Evolutionary conservation across 2,888 invertebrate species (phyloP).

Genomic region (Philopedon plagiatum): DNA sequence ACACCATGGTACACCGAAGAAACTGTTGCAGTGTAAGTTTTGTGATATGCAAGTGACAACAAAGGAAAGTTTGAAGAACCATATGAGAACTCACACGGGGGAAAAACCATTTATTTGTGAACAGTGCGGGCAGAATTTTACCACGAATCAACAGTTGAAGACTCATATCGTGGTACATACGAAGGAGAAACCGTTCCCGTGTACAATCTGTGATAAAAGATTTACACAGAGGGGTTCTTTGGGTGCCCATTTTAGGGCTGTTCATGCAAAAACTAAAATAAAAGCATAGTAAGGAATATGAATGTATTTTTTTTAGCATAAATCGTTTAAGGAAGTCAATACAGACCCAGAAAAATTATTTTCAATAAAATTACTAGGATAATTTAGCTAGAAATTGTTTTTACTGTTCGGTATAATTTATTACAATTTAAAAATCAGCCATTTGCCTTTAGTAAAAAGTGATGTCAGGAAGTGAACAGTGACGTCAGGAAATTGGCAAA

Average conservation of each 20-base stretch:
- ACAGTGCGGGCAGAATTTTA: slow-evolving; percentile 71
- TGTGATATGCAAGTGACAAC: slow-evolving; percentile 66
- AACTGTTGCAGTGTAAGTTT: slow-evolving; percentile 64
- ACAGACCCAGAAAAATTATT: no score
- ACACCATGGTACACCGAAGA: slow-evolving; percentile 60
- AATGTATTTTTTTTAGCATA: neutral
- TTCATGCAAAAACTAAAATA: neutral
- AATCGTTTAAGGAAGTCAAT: no score
- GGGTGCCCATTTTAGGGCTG: slow-evolving; percentile 66
- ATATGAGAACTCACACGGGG: slow-evolving; percentile 70
- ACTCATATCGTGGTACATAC: slow-evolving; percentile 72
- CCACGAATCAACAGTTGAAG: slow-evolving; percentile 69
- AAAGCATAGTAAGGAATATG: neutral
- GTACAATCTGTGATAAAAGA: slow-evolving; percentile 65
- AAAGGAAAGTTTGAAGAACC: slow-evolving; percentile 37
- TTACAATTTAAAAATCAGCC: no score
- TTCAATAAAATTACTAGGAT: no score
- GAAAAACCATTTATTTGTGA: slow-evolving; percentile 72
- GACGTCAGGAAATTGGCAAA: no score
- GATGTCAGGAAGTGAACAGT: no score
- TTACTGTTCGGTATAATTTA: no score
- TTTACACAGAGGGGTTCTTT: slow-evolving; percentile 72
- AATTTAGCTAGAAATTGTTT: no score
- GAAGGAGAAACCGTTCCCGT: slow-evolving; percentile 71
- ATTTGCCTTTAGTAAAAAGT: no score